Evolutionary conservation across 2,797 vertebrate species (phyloP).

Genomic region (Premnoplex brunnescens): DNA sequence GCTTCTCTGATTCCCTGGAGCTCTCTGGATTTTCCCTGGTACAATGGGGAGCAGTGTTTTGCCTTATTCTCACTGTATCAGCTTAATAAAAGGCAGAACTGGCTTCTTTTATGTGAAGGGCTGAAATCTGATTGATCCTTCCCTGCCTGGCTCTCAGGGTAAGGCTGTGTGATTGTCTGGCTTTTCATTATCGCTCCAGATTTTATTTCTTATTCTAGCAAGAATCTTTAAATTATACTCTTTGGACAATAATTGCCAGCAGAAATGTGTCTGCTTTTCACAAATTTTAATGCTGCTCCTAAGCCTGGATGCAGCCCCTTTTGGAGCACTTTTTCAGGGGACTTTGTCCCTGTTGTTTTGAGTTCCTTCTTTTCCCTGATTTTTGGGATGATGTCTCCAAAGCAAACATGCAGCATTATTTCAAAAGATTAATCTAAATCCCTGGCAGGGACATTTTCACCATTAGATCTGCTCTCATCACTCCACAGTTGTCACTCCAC

Average conservation of each 20-base stretch:
- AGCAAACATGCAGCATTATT: background rate
- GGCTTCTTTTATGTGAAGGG: background rate
- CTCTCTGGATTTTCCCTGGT: background rate
- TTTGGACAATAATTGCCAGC: slow-evolving; percentile 17
- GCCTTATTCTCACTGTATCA: background rate
- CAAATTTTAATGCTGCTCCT: background rate
- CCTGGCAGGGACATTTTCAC: background rate
- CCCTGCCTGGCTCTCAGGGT: background rate
- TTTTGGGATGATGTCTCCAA: background rate
- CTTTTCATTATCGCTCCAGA: slow-evolving; percentile 31
- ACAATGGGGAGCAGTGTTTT: background rate
- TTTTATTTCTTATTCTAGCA: slow-evolving; percentile 22
- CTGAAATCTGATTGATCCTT: slow-evolving; percentile 35
- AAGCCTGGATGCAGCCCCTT: background rate
- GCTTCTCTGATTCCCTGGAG: background rate
- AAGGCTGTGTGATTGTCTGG: slow-evolving; percentile 30
- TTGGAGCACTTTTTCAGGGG: background rate
- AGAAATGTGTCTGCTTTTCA: background rate
- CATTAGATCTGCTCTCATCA: background rate
- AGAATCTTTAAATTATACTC: slow-evolving; percentile 7
- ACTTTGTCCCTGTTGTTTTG: background rate
- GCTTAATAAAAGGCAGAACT: slow-evolving; percentile 36
- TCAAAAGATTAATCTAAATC: background rate
- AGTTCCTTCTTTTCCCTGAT: background rate
- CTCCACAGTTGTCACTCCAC: background rate